A percentile compares a stretch with the other conserved stretches of the same genome.
These are phyloP conservation scores for Disparrhopalites patrizii DNA, from an alignment of 2,888 invertebrate species.

Conservation along the genomic window DNA sequence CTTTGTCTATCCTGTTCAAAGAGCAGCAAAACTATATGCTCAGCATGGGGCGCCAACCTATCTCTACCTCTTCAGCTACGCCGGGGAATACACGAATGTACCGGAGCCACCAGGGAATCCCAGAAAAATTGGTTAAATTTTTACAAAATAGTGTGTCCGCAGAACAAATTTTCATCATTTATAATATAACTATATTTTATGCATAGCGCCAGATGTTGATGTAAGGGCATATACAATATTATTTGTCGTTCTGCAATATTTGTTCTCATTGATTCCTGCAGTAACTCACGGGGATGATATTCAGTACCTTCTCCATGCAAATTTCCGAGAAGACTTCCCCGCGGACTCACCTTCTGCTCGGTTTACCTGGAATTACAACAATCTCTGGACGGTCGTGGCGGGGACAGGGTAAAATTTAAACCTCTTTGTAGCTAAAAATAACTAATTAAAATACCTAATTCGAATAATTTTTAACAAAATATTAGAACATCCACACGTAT, in stretches of 20 bases:
- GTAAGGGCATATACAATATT: too few relatives aligned
- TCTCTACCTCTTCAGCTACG: slow-evolving; percentile 1
- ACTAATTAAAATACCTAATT: too few relatives aligned
- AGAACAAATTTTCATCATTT: not conserved
- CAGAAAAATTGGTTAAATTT: slow-evolving; percentile 1
- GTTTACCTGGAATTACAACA: not conserved
- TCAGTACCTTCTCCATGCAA: slow-evolving; percentile 8
- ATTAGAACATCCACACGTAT: too few relatives aligned
- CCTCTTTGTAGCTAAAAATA: too few relatives aligned
- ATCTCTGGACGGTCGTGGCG: not conserved
- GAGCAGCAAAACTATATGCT: not conserved
- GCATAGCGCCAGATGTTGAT: too few relatives aligned
- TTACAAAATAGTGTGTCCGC: not conserved
- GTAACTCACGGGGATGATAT: slow-evolving; percentile 15
- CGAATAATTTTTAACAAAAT: too few relatives aligned
- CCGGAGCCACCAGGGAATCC: slow-evolving; percentile 6
- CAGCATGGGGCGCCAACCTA: not conserved
- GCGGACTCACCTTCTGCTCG: not conserved
- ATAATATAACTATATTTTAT: too few relatives aligned
- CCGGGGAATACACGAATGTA: slow-evolving; percentile 1
- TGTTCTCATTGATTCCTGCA: too few relatives aligned
- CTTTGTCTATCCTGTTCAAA: slow-evolving; percentile 2
- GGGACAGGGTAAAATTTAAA: not conserved
- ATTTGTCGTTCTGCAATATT: too few relatives aligned
- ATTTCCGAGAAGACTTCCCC: not conserved